A percentile compares a stretch with the other conserved stretches of the same genome.
These are phyloP conservation scores for Lampris megalopsis DNA, from an alignment of 2,113 vertebrate genomes.

Conservation along the genomic window DNA sequence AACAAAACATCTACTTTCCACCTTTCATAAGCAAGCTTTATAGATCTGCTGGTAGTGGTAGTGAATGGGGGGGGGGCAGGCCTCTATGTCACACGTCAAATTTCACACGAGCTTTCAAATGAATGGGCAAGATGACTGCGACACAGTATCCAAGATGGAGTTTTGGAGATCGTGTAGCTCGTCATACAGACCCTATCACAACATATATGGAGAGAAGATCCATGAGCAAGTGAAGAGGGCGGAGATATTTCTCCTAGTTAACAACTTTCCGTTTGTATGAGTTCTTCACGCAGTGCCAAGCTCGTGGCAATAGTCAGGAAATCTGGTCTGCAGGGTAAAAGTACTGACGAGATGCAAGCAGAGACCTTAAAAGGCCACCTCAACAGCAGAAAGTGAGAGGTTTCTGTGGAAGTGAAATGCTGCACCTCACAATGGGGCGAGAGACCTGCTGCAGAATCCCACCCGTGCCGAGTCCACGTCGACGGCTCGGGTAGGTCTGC, in stretches of 20 bases:
- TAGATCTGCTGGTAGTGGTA: no score
- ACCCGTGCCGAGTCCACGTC: conserved; percentile 12
- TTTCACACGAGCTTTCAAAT: conserved; percentile 52
- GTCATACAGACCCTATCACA: no score
- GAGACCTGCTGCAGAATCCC: no score
- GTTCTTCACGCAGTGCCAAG: background rate
- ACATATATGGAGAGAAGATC: background rate
- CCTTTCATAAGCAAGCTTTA: no score
- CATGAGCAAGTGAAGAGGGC: background rate
- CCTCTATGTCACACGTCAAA: background rate
- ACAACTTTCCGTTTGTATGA: background rate
- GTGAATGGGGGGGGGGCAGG: no score
- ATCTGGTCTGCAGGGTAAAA: background rate
- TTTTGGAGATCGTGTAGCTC: background rate
- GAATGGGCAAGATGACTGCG: conserved; percentile 42
- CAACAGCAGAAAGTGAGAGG: no score
- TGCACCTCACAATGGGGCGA: no score
- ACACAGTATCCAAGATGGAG: background rate
- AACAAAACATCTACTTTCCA: no score
- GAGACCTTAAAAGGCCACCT: background rate
- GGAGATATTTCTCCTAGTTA: background rate
- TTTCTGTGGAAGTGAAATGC: no score
- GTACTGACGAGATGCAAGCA: background rate
- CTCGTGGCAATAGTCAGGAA: background rate
- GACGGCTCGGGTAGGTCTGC: background rate